These are phyloP conservation scores for Drosophila atripex DNA, from an alignment of 2,888 invertebrate genomes.

Conservation along the genomic window DNA sequence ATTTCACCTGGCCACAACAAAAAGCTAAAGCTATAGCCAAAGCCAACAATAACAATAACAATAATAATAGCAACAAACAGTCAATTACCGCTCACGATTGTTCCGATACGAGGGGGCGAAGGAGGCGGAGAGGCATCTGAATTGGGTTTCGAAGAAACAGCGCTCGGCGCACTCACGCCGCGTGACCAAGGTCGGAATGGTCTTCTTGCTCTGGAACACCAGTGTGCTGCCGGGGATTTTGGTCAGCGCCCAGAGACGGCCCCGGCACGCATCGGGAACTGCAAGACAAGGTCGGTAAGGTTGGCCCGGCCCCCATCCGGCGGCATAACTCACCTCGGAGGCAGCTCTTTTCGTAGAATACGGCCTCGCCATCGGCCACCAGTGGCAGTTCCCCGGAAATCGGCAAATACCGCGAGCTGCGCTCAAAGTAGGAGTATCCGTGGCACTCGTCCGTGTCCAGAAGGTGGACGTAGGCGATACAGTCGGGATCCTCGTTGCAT, in stretches of 20 bases:
- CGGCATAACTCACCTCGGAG: conserved; percentile 73
- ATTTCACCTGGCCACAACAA: conserved; percentile 40
- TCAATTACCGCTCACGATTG: conserved; percentile 83
- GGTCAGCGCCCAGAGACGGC: conserved; percentile 90
- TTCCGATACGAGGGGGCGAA: conserved; percentile 84
- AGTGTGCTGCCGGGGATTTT: conserved; percentile 90
- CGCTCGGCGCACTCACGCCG: conserved; percentile 88
- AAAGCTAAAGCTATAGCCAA: conserved; percentile 4
- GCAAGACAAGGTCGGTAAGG: conserved; percentile 34
- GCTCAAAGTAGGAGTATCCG: conserved; percentile 81
- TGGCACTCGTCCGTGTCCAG: conserved; percentile 81
- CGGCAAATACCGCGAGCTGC: conserved; percentile 69
- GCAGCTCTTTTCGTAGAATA: conserved; percentile 83
- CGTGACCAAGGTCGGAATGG: conserved; percentile 86
- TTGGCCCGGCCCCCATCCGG: conserved; percentile 37
- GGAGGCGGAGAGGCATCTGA: conserved; percentile 86
- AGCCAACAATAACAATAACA: conserved; percentile 17
- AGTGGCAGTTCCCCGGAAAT: conserved; percentile 73
- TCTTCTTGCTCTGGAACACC: conserved; percentile 87
- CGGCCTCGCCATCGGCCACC: conserved; percentile 81
- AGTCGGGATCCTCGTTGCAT: conserved; percentile 81
- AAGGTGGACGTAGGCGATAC: conserved; percentile 82
- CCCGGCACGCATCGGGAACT: conserved; percentile 86
- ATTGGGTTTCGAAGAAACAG: conserved; percentile 85
- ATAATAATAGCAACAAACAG: conserved; percentile 46